These are phyloP conservation scores for Vanessa atalanta DNA, from an alignment of 1,140 invertebrate species.

Conservation along the genomic window DNA sequence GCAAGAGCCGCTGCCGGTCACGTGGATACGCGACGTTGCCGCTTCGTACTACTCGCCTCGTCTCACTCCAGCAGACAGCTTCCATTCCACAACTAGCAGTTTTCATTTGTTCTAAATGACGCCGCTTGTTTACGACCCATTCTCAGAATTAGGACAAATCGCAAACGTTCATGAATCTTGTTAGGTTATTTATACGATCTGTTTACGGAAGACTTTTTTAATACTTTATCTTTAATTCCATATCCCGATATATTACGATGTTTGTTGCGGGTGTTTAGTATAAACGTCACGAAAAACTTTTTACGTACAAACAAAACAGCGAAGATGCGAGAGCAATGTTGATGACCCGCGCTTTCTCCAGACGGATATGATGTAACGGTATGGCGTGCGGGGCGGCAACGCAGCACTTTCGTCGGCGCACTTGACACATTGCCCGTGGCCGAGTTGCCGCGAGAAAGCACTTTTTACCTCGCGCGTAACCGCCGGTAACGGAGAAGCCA, in stretches of 20 bases:
- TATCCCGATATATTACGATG: neutral
- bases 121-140: slow-evolving; percentile 71
- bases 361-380: slow-evolving; percentile 75
- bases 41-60: slow-evolving; percentile 49
- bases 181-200: slow-evolving; percentile 35
- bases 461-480: slow-evolving; percentile 77
- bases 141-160: slow-evolving; percentile 68
- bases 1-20: slow-evolving; percentile 74
- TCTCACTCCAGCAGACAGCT: slow-evolving; percentile 65
- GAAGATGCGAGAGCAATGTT: slow-evolving; percentile 53
- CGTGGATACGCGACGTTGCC: slow-evolving; percentile 75
- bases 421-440: slow-evolving; percentile 80
- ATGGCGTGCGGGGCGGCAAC: slow-evolving; percentile 67
- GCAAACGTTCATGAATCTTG: slow-evolving; percentile 45
- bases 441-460: slow-evolving; percentile 78
- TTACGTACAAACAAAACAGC: slow-evolving; percentile 3
- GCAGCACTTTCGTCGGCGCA: slow-evolving; percentile 76
- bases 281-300: neutral
- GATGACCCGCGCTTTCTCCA: slow-evolving; percentile 75
- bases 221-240: slow-evolving; percentile 16
- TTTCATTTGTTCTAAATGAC: slow-evolving; percentile 77
- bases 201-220: slow-evolving; percentile 48
- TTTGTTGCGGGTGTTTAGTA: neutral
- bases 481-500: slow-evolving; percentile 70
- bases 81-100: slow-evolving; percentile 67